phyloP scores from a whole-genome alignment of 2,797 vertebrate species.

The Alca torda region DNA sequence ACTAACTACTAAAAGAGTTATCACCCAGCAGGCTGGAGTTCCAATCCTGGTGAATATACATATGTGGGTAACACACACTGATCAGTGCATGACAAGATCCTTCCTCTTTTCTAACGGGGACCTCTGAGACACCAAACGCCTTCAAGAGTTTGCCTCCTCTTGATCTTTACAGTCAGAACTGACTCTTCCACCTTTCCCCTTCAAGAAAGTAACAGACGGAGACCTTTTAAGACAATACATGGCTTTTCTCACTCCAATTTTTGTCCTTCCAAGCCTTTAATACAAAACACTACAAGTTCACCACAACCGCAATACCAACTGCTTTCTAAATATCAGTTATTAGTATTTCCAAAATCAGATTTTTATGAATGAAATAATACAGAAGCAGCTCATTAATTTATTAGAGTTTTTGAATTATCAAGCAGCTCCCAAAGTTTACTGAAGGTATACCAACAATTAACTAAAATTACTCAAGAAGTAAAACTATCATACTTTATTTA shows the following conservation, averaged over 20 bases:
- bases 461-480: neutral
- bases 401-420: neutral
- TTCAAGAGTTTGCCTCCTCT: neutral
- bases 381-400: neutral
- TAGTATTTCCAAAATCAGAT: neutral
- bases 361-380: neutral
- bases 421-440: neutral
- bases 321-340: neutral
- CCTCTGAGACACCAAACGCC: conserved; percentile 37
- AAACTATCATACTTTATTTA: neutral
- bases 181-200: neutral
- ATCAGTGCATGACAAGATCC: conserved; percentile 32
- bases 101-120: conserved; percentile 59
- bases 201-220: neutral
- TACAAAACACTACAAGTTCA: neutral
- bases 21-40: conserved; percentile 4
- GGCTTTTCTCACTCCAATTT: neutral
- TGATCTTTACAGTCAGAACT: neutral
- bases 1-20: conserved; percentile 24
- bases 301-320: neutral
- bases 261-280: neutral
- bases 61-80: conserved; percentile 18
- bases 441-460: neutral
- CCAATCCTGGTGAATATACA: neutral
- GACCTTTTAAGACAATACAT: neutral